Conservation (phyloP, 2,888 invertebrate species). For the Eupithecia vulgata region DNA sequence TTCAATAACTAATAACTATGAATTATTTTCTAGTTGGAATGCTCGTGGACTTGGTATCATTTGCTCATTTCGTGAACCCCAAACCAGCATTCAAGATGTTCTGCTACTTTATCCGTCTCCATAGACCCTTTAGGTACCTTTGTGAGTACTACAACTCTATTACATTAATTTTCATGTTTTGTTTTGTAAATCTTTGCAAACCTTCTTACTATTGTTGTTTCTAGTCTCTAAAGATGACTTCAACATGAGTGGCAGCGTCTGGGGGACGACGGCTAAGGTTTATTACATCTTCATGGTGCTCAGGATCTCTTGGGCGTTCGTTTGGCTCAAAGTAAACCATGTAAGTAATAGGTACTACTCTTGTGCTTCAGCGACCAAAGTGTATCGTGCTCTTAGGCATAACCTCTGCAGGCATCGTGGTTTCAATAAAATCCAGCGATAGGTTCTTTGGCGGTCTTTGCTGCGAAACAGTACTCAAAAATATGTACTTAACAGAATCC, state of each 20-base stretch:
- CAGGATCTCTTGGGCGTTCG: conserved; percentile 59
- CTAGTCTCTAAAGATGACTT: conserved; percentile 61
- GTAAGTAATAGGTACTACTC: conserved; percentile 38
- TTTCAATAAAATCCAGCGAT: too few relatives aligned
- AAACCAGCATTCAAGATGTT: conserved; percentile 44
- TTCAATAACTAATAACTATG: background rate
- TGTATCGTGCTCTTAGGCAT: background rate
- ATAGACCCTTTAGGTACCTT: conserved; percentile 65
- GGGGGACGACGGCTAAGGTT: conserved; percentile 65
- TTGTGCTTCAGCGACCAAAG: background rate
- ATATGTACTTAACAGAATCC: too few relatives aligned
- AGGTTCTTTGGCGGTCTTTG: too few relatives aligned
- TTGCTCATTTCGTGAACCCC: conserved; percentile 52
- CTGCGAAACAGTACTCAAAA: too few relatives aligned
- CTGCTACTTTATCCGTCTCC: conserved; percentile 65
- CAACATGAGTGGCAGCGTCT: conserved; percentile 63
- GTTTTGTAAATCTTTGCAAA: background rate
- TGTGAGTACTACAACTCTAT: conserved; percentile 47
- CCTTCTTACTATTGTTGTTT: conserved; percentile 2
- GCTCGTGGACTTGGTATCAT: conserved; percentile 58
- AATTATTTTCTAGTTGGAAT: conserved; percentile 55
- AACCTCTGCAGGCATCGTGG: background rate
- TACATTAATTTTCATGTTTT: background rate
- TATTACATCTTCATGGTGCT: conserved; percentile 64
- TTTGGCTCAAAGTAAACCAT: conserved; percentile 59